Base-by-base conservation (phyloP, 53 echinoderm and acorn worm genomes). In the Paelopatides confundens region DNA sequence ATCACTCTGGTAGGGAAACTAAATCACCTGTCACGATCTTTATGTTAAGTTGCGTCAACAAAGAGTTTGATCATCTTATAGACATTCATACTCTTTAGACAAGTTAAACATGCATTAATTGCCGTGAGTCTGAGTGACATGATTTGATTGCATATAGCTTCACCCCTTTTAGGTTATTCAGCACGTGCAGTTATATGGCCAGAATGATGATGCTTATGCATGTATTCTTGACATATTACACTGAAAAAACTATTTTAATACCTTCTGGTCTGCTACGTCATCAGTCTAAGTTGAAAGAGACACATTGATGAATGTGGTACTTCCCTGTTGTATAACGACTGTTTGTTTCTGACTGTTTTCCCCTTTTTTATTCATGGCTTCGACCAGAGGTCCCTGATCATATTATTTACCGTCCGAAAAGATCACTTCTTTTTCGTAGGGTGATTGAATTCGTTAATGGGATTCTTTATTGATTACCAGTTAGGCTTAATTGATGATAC, bases 331-430 rank as follows among this genome's bases (percentile, higher is more conserved):
- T 6, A 21, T 6, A 58, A 48, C 10, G 21, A 23, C 58, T 23
- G 58, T 15, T 58, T 23, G 21, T 58, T 58, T n/a, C 24, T 3
- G 5, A 6, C 5, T 58, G n/a, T 15, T 58, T 58, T 23, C 58
- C 21, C 6, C 1, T 26, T 58, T 23, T 23, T 58, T 23, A 15
- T 58, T 58, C 58, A 58, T 58, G 21, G 58, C 58, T 58, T 58
- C 58, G 58, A 23, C 58, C 17, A 58, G 58, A 58, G 58, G 58
- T 58, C 58, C 5, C 40, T 43, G 43, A 74, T 74, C 40, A 35
- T 29, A 74, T 74, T 74, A 74, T 74, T 74, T 74, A 74, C 40
- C 40, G n/a, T n/a, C n/a, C n/a, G 28, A 39, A n/a, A 39, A 39
- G 74, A 74, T 74, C 74, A 74, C 74, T 39, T 43, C 24, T 39